phyloP scores from a whole-genome alignment of 2,113 vertebrate genomes.

The Columba janthina region DNA sequence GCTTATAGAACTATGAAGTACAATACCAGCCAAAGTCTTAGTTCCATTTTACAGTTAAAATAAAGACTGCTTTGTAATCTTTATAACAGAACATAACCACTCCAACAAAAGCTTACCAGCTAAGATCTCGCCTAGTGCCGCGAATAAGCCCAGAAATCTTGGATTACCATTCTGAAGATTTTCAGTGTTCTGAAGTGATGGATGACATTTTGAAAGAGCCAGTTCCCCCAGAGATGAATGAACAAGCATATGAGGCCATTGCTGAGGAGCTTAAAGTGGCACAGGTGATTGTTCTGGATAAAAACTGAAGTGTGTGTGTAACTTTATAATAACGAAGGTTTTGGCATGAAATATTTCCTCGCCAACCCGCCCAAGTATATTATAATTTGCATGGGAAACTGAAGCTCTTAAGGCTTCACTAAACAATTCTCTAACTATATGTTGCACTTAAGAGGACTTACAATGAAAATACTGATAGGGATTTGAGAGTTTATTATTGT shows the following conservation, averaged over 20 bases:
- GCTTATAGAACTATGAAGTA: background rate
- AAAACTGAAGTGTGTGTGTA: background rate
- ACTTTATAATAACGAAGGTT: background rate
- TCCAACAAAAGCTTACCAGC: conserved; percentile 87
- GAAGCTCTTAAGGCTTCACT: background rate
- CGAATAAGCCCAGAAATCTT: conserved; percentile 82
- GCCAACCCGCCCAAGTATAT: background rate
- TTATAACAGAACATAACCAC: conserved; percentile 86
- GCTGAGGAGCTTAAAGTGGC: conserved; percentile 86
- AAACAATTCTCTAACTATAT: background rate
- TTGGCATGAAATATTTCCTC: background rate
- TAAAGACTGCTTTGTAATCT: background rate
- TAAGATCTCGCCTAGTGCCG: conserved; percentile 77
- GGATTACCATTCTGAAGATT: conserved; percentile 44
- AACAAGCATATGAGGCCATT: conserved; percentile 86
- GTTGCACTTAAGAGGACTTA: background rate
- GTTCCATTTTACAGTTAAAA: background rate
- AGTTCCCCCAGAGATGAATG: conserved; percentile 85
- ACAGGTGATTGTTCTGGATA: conserved; percentile 78
- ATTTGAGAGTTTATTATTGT: background rate
- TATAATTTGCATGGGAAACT: background rate
- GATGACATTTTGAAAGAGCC: conserved; percentile 83
- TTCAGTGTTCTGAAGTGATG: background rate
- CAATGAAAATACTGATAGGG: background rate
- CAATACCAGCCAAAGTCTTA: background rate